Base-by-base conservation (phyloP, 35 echinoderm and acorn worm species). In the Heliocidaris erythrogramma region DNA sequence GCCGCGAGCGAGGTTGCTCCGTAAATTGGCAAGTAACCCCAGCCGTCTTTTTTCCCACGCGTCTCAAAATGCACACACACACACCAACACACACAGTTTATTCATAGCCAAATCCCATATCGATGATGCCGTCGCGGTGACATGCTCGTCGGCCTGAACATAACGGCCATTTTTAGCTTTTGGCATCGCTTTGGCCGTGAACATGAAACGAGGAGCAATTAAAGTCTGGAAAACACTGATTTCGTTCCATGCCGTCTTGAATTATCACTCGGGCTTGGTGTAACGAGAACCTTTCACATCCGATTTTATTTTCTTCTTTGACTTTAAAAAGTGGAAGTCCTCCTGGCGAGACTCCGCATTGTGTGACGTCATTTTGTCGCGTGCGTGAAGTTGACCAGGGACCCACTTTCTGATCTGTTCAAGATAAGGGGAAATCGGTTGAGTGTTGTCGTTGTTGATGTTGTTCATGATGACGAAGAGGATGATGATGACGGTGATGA, bases 41-140 rank as follows among this genome's bases (percentile, higher is more conserved):
- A 89, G 87, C 11, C 87, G 87, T 78, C 65, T 78, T 78, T 47
- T 89, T 89, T 89, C 87, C 87, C 87, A 89, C 87, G 87, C 87
- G 47, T 89, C 87, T 89, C 47, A 89, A 89, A 86, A 32, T 21
- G 21, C 85, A 86, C 87, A 47, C 65, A 8, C 27, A 1, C 21
- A 78, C 65, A 13, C 49, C 2, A 8, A 13, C 8, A 78, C 18
- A 24, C 65, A 24, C 21, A 24, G 5, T 89, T 89, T 89, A 32
- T 89, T 89, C 12, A 89, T 47, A 47, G 30, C 47, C 6, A 13
- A n/a, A n/a, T 47, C 16, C 13, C 85, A 14, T 42, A 42, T 42
- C 1, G 35, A 42, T 42, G 35, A 42, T 11, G 85, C 29, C 32
- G 29, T 89, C 18, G 31, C 31, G 31, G 87, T 89, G 30, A 42